Conservation (phyloP, 2,797 vertebrate species). For the Syngnathus rostellatus region DNA sequence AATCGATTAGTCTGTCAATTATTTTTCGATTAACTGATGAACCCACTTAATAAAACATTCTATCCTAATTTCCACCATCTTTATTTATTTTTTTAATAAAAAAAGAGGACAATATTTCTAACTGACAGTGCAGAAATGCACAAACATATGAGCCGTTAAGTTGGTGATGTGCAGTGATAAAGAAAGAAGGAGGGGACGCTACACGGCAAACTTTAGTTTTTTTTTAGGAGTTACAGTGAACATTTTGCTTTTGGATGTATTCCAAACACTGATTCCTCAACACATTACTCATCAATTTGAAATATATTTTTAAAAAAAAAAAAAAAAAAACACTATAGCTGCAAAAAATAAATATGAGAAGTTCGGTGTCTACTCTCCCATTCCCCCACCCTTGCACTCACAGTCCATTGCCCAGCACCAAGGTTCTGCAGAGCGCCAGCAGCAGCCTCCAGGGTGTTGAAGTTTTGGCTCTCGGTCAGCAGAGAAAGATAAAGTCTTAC, state of each 20-base stretch:
- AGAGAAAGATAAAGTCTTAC: slow-evolving; percentile 94
- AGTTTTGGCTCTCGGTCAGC: slow-evolving; percentile 94
- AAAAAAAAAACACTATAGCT: neutral
- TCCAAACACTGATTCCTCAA: neutral
- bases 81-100: too few relatives aligned
- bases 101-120: too few relatives aligned
- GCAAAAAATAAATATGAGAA: neutral
- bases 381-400: slow-evolving; percentile 62
- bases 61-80: too few relatives aligned
- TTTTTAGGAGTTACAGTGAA: neutral
- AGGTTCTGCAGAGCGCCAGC: slow-evolving; percentile 96
- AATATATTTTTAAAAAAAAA: neutral
- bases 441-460: slow-evolving; percentile 95
- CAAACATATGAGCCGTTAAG: too few relatives aligned
- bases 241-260: neutral
- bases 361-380: neutral
- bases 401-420: slow-evolving; percentile 93
- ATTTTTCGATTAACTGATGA: too few relatives aligned
- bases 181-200: too few relatives aligned
- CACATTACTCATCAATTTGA: neutral
- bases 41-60: too few relatives aligned
- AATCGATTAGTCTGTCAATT: too few relatives aligned
- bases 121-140: too few relatives aligned
- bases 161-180: too few relatives aligned
- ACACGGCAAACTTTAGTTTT: too few relatives aligned